phyloP scores from a whole-genome alignment of 2,113 vertebrate genomes.

The Caracal caracal region DNA sequence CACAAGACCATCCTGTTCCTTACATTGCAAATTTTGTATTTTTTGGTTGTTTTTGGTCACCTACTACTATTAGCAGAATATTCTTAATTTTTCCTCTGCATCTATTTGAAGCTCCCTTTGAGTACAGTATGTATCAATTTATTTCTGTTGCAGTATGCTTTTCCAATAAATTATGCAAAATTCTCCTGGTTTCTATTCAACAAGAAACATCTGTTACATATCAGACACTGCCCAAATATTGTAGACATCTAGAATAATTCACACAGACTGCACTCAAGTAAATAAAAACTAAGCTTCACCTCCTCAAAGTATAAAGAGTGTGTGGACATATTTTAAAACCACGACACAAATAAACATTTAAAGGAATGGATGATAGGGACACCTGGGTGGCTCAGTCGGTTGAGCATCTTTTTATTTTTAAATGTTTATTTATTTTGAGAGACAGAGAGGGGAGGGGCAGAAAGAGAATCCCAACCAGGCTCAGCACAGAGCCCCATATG shows the following conservation, averaged over 20 bases:
- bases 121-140: neutral
- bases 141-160: neutral
- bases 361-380: neutral
- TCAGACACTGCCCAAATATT: slow-evolving; percentile 52
- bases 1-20: neutral
- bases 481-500: no score
- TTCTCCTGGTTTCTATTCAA: neutral
- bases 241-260: neutral
- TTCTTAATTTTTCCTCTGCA: neutral
- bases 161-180: slow-evolving; percentile 49
- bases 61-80: neutral
- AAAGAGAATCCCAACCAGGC: no score
- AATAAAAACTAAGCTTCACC: neutral
- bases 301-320: neutral
- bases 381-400: no score
- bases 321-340: slow-evolving; percentile 12
- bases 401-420: no score
- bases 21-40: neutral
- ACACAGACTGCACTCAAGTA: neutral
- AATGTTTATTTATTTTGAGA: no score
- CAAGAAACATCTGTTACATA: slow-evolving; percentile 37
- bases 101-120: neutral
- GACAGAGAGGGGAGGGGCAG: no score
- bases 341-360: neutral
- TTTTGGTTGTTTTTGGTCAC: neutral